Conservation (phyloP, 2,113 vertebrate genomes). For the Tautogolabrus adspersus region DNA sequence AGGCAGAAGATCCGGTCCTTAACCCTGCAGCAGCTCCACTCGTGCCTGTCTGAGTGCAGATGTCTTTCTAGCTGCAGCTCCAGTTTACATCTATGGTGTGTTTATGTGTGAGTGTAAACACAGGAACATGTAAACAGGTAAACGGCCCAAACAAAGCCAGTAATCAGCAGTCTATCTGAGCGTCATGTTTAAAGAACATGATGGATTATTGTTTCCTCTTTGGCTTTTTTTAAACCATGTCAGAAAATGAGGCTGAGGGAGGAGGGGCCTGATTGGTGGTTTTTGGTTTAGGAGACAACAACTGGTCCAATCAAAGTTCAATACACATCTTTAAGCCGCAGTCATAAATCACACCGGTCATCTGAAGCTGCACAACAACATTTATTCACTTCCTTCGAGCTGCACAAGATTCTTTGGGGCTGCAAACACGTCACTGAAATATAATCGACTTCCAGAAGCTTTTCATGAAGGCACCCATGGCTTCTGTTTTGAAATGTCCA, state of each 20-base stretch:
- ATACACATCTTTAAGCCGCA: constrained; percentile 18
- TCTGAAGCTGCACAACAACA: not conserved
- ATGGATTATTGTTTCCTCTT: not conserved
- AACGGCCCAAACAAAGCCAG: not conserved
- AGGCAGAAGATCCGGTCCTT: not conserved
- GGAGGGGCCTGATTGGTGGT: constrained; percentile 63
- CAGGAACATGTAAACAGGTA: constrained; percentile 20
- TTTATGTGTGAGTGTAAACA: constrained; percentile 32
- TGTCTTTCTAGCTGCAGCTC: not conserved
- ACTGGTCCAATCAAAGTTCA: constrained; percentile 10
- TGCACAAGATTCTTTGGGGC: not conserved
- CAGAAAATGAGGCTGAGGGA: constrained; percentile 36
- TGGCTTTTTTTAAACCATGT: not conserved
- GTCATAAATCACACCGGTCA: not conserved
- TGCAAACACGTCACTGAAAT: no score
- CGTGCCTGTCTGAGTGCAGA: not conserved
- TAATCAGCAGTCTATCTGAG: not conserved
- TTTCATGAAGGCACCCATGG: no score
- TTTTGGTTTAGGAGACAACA: constrained; percentile 17
- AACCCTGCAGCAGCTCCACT: not conserved
- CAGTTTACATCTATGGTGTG: constrained; percentile 16
- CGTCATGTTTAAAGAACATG: not conserved
- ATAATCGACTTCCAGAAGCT: no score
- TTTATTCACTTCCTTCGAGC: not conserved
- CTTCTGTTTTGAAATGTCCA: no score